Evolutionary conservation across 2,888 invertebrate species (phyloP), one percentile per base, ranked within the genome.

Genomic region (Fabriciana adippe): DNA sequence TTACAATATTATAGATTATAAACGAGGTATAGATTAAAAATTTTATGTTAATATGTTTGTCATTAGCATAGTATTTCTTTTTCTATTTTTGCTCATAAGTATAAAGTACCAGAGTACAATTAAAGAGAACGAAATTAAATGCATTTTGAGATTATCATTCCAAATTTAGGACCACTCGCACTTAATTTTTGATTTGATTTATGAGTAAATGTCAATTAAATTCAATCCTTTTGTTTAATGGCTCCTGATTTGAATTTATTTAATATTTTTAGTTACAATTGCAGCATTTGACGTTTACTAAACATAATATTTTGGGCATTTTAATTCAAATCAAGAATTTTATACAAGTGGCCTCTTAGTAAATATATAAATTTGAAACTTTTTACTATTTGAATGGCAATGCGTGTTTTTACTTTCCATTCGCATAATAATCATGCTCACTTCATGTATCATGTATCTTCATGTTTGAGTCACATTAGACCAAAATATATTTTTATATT

Each of bases 401-500:
- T 67, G 55, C 55, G 69, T 57, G 64, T 64, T 64, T n/a, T 68
- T 67, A 56, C 64, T 35, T 61, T 31, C 47, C 61, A 72, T 73
- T 67, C 62, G 61, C 61, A 64, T 62, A 54, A 57, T 21, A 14
- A 48, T 63, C 72, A 69, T 69, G 41, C 62, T 73, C 66, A 66
- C 59, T 6, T 55, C 65, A 55, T 67, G 15, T 56, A 64, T 56
- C 65, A 67, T 67, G n/a, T 21, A 48, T 59, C 21, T 47, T 47
- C 31, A 51, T 51, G 21, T 69, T 70, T 75, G 72, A 78, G 78
- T 79, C 80, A 77, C 70, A 65, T 68, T 72, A 78, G 75, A 79
- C 78, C 79, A 79, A 79, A 79, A 75, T 75, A 75, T 75, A 69
- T 72, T 67, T 72, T 63, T 67, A 74, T 69, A 72, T 66, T 62